Evolutionary conservation across 2,888 invertebrate genomes (phyloP).

Genomic region (Euphydryas editha): DNA sequence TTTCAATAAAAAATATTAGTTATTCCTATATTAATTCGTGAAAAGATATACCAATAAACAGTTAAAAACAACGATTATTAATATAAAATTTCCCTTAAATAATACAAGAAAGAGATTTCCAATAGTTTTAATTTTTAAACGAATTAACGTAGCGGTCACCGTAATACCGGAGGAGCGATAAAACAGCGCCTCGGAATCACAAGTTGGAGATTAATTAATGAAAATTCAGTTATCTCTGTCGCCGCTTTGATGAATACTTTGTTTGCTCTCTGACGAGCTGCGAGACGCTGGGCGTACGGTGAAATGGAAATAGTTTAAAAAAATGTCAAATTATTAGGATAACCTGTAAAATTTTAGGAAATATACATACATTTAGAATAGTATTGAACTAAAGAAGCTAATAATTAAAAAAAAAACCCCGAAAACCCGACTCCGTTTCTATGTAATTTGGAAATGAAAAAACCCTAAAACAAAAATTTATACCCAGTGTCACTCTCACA

Average conservation of each 20-base stretch:
- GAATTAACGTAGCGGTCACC: conserved; percentile 17
- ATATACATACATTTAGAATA: no score
- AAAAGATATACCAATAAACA: background rate
- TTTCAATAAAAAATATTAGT: no score
- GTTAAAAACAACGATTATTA: background rate
- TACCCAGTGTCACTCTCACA: no score
- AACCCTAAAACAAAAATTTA: no score
- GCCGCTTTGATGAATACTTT: conserved; percentile 28
- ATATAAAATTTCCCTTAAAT: background rate
- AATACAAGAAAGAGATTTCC: conserved; percentile 8
- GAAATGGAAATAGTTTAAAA: background rate
- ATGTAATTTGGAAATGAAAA: no score
- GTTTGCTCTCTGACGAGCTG: background rate
- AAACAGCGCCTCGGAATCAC: conserved; percentile 19
- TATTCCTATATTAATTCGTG: no score
- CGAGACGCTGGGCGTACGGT: background rate
- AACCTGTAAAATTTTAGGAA: no score
- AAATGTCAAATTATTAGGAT: no score
- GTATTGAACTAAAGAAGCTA: no score
- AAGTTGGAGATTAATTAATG: conserved; percentile 38
- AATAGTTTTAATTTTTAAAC: conserved; percentile 31
- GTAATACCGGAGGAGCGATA: conserved; percentile 7
- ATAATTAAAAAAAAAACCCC: no score
- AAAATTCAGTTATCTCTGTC: conserved; percentile 35
- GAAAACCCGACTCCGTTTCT: no score